These are phyloP conservation scores for Chymomyza procnemis DNA, from an alignment of 2,888 invertebrate species.

Conservation along the genomic window DNA sequence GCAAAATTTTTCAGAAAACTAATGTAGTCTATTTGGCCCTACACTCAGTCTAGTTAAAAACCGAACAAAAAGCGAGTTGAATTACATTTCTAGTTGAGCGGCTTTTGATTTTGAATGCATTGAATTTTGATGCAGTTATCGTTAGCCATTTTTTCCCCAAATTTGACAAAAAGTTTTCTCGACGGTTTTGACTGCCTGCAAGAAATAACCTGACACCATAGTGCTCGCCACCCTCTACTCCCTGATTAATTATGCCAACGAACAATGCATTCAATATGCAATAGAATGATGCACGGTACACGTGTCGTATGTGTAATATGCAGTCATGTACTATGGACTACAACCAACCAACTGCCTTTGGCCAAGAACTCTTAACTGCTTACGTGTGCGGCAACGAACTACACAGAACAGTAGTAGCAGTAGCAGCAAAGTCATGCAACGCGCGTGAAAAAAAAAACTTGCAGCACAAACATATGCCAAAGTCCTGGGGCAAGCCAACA, in stretches of 20 bases:
- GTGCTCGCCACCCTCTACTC: neutral
- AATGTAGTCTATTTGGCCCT: too few relatives aligned
- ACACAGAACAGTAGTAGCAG: conserved; percentile 1
- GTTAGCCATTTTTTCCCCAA: neutral
- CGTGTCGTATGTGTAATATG: conserved; percentile 28
- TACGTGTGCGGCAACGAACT: conserved; percentile 42
- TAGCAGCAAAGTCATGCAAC: neutral
- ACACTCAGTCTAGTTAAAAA: too few relatives aligned
- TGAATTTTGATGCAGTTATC: conserved; percentile 33
- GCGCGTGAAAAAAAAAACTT: neutral
- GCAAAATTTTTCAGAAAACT: too few relatives aligned
- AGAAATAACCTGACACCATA: neutral
- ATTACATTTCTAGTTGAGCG: conserved; percentile 31
- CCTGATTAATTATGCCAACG: neutral
- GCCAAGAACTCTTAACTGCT: conserved; percentile 33
- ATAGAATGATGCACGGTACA: conserved; percentile 8
- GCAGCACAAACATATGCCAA: conserved; percentile 19
- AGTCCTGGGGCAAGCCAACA: conserved; percentile 28
- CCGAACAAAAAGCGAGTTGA: conserved; percentile 7
- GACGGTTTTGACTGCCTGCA: neutral
- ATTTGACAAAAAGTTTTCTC: neutral
- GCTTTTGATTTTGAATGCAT: conserved; percentile 52
- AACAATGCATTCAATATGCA: neutral
- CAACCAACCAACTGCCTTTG: neutral
- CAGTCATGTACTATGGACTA: neutral